These are phyloP conservation scores for Podilymbus podiceps DNA, from an alignment of 2,113 vertebrate genomes.

Conservation along the genomic window DNA sequence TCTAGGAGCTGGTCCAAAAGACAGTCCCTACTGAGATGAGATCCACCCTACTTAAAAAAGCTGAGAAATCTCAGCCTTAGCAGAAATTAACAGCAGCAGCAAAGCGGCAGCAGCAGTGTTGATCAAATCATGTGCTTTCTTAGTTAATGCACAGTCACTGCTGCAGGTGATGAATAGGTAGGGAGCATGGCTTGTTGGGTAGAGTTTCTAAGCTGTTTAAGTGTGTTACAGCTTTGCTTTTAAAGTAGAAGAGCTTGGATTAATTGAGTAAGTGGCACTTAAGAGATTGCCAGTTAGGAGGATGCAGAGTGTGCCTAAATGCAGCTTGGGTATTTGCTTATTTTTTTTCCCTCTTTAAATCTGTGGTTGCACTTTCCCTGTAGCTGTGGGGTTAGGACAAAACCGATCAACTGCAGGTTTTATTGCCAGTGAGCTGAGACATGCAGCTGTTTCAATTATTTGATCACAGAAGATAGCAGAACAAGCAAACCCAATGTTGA, in stretches of 20 bases:
- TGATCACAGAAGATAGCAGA: conserved; percentile 45
- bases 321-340: not conserved
- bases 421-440: conserved; percentile 22
- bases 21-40: conserved; percentile 43
- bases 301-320: conserved; percentile 1
- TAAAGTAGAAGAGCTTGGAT: conserved; percentile 37
- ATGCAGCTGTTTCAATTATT: conserved; percentile 31
- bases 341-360: not conserved
- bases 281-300: conserved; percentile 42
- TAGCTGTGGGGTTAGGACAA: not conserved
- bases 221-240: conserved; percentile 26
- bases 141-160: conserved; percentile 42
- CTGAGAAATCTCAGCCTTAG: conserved; percentile 18
- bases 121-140: not conserved
- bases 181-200: not conserved
- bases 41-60: conserved; percentile 54
- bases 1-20: conserved; percentile 62
- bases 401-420: conserved; percentile 13
- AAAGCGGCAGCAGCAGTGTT: conserved; percentile 21
- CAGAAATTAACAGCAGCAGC: not conserved
- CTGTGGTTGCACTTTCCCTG: not conserved
- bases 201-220: conserved; percentile 41
- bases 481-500: not conserved
- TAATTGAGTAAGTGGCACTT: conserved; percentile 63
- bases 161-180: conserved; percentile 38